Evolutionary conservation across 2,888 invertebrate species (phyloP).

Genomic region (Drosophila mimetica): DNA sequence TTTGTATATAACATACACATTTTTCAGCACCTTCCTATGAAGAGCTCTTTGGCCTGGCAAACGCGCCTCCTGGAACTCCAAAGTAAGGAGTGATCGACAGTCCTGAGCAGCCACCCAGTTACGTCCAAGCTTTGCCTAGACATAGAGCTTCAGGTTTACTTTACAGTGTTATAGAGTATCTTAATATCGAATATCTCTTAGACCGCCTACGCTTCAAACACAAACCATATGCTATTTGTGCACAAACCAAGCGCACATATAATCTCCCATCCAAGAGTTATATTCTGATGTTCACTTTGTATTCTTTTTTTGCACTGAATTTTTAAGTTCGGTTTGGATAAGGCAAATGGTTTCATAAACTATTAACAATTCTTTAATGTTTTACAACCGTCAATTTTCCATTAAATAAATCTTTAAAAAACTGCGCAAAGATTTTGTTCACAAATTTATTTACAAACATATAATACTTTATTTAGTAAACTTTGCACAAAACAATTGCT

Average conservation of each 20-base stretch:
- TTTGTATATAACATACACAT: too few species aligned
- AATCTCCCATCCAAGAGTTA: neutral
- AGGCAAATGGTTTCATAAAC: constrained; percentile 3
- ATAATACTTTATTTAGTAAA: too few species aligned
- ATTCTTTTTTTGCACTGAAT: neutral
- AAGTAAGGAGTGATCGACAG: constrained; percentile 56
- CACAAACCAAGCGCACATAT: constrained; percentile 16
- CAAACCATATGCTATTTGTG: constrained; percentile 16
- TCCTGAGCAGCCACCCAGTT: constrained; percentile 60
- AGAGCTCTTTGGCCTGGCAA: constrained; percentile 82
- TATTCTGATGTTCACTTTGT: neutral
- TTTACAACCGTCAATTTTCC: too few species aligned
- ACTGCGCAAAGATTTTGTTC: too few species aligned
- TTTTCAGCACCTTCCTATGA: constrained; percentile 83
- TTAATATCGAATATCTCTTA: constrained; percentile 24
- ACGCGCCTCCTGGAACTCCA: constrained; percentile 72
- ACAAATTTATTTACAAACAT: too few species aligned
- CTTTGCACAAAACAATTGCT: too few species aligned
- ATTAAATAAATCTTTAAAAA: too few species aligned
- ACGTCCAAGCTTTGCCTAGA: constrained; percentile 63
- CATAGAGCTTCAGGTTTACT: constrained; percentile 72
- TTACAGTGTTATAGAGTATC: constrained; percentile 53
- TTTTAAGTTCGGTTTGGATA: constrained; percentile 1
- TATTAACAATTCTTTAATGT: too few species aligned
- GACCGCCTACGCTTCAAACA: constrained; percentile 7